These are phyloP conservation scores for Anhinga rufa DNA, from an alignment of 2,113 vertebrate genomes.

Conservation along the genomic window DNA sequence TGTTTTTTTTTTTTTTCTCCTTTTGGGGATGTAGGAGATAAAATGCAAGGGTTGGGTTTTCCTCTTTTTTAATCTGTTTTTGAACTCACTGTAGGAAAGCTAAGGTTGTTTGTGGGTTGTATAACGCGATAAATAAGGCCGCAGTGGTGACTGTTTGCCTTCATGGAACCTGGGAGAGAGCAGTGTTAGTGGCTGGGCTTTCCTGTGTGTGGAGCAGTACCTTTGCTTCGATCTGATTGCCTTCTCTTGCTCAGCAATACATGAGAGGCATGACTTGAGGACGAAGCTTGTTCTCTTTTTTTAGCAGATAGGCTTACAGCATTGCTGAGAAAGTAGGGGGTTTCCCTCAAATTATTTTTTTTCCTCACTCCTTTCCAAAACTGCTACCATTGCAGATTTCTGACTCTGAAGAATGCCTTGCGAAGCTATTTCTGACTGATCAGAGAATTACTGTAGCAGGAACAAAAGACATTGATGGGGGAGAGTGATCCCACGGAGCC, in stretches of 20 bases:
- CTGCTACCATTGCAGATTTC: background rate
- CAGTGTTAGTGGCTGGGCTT: background rate
- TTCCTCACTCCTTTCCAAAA: background rate
- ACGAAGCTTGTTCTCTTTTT: background rate
- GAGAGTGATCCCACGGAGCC: background rate
- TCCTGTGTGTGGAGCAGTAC: background rate
- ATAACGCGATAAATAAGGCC: background rate
- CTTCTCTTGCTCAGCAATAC: background rate
- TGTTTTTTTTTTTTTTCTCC: too few relatives aligned
- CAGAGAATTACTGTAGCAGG: background rate
- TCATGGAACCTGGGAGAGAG: background rate
- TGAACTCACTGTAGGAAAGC: background rate
- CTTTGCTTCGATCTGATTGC: background rate
- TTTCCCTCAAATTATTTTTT: background rate
- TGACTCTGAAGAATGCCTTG: background rate
- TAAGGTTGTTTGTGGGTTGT: background rate
- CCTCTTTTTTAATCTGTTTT: background rate
- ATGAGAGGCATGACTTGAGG: background rate
- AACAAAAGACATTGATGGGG: background rate
- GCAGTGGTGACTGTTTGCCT: background rate
- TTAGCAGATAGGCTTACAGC: background rate
- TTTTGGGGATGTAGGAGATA: background rate
- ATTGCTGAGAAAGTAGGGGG: background rate
- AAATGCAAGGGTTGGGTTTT: rapidly evolving
- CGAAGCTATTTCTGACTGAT: background rate